These are phyloP conservation scores for Chrysaora quinquecirrha DNA, from an alignment of 30 jellyfish, hydroid and myxozoan species.

Conservation along the genomic window DNA sequence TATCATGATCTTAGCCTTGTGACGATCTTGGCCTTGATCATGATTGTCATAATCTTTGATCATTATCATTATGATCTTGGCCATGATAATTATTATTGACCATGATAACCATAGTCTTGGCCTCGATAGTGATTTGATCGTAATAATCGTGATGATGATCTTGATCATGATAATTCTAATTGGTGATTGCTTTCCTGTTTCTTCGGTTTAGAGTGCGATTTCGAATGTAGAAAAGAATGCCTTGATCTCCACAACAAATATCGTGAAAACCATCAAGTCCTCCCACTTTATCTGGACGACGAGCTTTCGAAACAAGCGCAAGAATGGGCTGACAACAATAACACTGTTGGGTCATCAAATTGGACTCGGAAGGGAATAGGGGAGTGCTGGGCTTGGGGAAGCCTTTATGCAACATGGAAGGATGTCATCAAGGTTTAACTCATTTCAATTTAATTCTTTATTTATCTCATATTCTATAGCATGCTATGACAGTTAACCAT, in stretches of 20 bases:
- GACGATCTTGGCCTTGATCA: too few relatives aligned
- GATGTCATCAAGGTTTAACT: constrained; percentile 68
- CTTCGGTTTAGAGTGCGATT: constrained; percentile 73
- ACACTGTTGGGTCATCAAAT: constrained; percentile 49
- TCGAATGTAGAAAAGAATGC: constrained; percentile 74
- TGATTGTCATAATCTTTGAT: too few relatives aligned
- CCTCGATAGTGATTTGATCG: too few relatives aligned
- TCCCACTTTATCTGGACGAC: constrained; percentile 53
- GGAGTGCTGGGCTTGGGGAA: constrained; percentile 98
- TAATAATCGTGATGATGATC: too few relatives aligned
- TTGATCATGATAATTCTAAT: too few relatives aligned
- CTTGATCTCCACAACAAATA: constrained; percentile 67
- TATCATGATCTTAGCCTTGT: too few relatives aligned
- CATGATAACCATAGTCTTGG: too few relatives aligned
- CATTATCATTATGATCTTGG: too few relatives aligned
- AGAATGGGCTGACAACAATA: constrained; percentile 80
- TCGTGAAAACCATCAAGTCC: constrained; percentile 74
- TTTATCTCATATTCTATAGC: too few relatives aligned
- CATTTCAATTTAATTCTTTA: not conserved
- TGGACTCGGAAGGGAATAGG: constrained; percentile 82
- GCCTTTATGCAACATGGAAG: constrained; percentile 77
- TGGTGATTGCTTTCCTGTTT: too few relatives aligned
- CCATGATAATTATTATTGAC: too few relatives aligned
- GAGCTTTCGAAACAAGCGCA: constrained; percentile 77
- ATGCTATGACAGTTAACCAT: too few relatives aligned